Percentiles rank a stretch among this genome's conserved stretches.
These are phyloP conservation scores for Sebastes oblongus DNA, from an alignment of 2,797 vertebrate species.

Conservation along the genomic window DNA sequence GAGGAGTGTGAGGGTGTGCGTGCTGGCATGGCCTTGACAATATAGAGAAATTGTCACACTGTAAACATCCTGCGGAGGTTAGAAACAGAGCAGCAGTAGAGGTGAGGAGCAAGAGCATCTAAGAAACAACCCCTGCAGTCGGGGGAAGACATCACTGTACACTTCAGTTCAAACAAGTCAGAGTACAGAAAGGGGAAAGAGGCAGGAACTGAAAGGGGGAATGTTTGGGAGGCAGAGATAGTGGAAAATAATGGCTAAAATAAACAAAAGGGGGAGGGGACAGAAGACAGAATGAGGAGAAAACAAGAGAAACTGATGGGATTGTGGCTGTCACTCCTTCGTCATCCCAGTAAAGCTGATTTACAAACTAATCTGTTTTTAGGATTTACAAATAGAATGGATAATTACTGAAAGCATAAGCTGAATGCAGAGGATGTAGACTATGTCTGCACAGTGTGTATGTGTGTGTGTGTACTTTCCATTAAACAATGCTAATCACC, in stretches of 20 bases:
- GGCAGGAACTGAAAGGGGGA: slow-evolving; percentile 25
- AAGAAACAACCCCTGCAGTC: slow-evolving; percentile 41
- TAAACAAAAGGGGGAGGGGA: slow-evolving; percentile 43
- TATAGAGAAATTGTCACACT: slow-evolving; percentile 53
- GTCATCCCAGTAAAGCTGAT: slow-evolving; percentile 76
- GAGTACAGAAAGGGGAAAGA: slow-evolving; percentile 18
- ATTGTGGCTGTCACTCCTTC: slow-evolving; percentile 74
- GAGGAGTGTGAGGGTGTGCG: slow-evolving; percentile 40
- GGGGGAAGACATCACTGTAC: slow-evolving; percentile 46
- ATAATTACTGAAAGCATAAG: slow-evolving; percentile 72
- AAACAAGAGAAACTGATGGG: slow-evolving; percentile 64
- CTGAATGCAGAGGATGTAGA: slow-evolving; percentile 45
- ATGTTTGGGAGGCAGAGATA: slow-evolving; percentile 62
- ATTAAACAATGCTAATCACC: slow-evolving; percentile 60
- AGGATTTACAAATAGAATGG: slow-evolving; percentile 78
- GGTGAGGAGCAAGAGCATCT: slow-evolving; percentile 32
- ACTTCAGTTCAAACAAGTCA: slow-evolving; percentile 47
- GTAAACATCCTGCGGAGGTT: slow-evolving; percentile 69
- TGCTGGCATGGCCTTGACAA: slow-evolving; percentile 46
- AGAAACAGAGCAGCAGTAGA: slow-evolving; percentile 56
- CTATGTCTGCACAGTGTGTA: slow-evolving; percentile 29
- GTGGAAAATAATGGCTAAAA: slow-evolving; percentile 52
- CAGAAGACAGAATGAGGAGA: slow-evolving; percentile 41
- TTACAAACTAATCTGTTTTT: slow-evolving; percentile 80
- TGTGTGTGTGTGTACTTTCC: slow-evolving; percentile 32